A percentile compares a stretch with the other conserved stretches of the same genome.
Conservation (phyloP, 2,797 vertebrate species). For the Lagodon rhomboides region DNA sequence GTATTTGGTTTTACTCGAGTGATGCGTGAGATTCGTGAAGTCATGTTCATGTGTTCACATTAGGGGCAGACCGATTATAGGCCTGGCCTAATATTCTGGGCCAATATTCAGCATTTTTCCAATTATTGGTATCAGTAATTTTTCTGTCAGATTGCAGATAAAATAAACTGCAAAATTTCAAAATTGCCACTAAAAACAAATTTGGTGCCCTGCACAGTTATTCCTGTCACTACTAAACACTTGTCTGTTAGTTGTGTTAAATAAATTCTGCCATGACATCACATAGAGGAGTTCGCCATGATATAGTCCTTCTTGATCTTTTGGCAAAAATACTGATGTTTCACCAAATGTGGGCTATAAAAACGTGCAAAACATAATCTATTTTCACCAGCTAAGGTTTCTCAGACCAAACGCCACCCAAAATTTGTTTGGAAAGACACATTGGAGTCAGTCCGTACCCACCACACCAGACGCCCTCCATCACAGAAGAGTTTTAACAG, state of each 20-base stretch:
- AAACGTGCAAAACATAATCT: slow-evolving; percentile 59
- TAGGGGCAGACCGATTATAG: too few species aligned
- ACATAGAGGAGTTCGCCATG: slow-evolving; percentile 37
- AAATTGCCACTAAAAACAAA: neutral
- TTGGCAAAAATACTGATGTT: slow-evolving; percentile 40
- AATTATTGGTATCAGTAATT: too few species aligned
- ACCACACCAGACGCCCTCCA: slow-evolving; percentile 44
- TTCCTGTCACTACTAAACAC: neutral
- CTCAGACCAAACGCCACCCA: slow-evolving; percentile 56
- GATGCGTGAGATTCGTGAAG: too few species aligned
- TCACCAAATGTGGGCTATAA: slow-evolving; percentile 40
- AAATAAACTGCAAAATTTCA: neutral
- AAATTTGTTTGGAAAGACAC: slow-evolving; percentile 62
- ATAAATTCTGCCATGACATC: slow-evolving; percentile 57
- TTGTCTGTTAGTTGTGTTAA: slow-evolving; percentile 18
- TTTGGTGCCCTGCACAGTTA: neutral
- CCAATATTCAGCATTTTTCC: too few species aligned
- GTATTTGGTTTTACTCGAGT: too few species aligned
- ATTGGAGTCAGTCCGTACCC: slow-evolving; percentile 51
- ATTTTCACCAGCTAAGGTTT: slow-evolving; percentile 49
- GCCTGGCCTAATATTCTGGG: too few species aligned
- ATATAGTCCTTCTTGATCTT: slow-evolving; percentile 46
- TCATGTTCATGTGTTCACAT: too few species aligned
- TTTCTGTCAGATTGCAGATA: too few species aligned
- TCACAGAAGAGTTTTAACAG: slow-evolving; percentile 70